Base-by-base conservation (phyloP, 2,888 invertebrate species). In the Autographa pulchrina region DNA sequence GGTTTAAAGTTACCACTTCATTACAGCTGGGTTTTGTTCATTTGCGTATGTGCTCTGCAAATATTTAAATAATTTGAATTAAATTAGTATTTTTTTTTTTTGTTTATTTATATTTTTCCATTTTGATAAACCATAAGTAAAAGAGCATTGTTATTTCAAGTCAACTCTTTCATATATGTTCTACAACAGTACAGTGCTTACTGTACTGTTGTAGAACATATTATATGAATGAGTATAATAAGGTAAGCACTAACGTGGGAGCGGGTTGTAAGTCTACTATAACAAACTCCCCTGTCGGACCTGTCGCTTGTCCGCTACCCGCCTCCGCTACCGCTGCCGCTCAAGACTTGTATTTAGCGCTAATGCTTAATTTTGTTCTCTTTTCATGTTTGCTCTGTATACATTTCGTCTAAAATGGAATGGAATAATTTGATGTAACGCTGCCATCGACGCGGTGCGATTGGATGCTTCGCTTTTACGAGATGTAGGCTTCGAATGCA, bases 361-460 rank as follows among this genome's bases (percentile, higher is more conserved):
- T 91, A 91, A 92, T 91, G 91, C 93, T 93, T 94, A 93, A 94
- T 94, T 94, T 94, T 91, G 93, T 93, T 94, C 94, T 93, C 93
- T 94, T 94, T 94, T 93, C 94, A 94, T 94, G 94, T 94, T 95
- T 93, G 93, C 91, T 94, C 93, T 92, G 94, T 94, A 93, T 93
- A 94, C 92, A 93, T 94, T 93, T 91, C 93, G 92, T 92, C 92
- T 94, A 94, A 93, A 94, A 93, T 92, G 92, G 91, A 92, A 93
- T 91, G 92, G 93, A 93, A 94, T 93, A 93, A 94, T 93, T 93
- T 92, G 91, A 91, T 89, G 92, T 90, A 90, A 90, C 88, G 89
- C 90, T 85, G 90, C 84, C 90, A 89, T 91, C 86, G 93, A 89
- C 92, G 92, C 54, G 63, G 48, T 90, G 92, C 85, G 88, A 87